These are phyloP conservation scores for Protonemura montana DNA, from an alignment of 2,888 invertebrate genomes.

Conservation along the genomic window DNA sequence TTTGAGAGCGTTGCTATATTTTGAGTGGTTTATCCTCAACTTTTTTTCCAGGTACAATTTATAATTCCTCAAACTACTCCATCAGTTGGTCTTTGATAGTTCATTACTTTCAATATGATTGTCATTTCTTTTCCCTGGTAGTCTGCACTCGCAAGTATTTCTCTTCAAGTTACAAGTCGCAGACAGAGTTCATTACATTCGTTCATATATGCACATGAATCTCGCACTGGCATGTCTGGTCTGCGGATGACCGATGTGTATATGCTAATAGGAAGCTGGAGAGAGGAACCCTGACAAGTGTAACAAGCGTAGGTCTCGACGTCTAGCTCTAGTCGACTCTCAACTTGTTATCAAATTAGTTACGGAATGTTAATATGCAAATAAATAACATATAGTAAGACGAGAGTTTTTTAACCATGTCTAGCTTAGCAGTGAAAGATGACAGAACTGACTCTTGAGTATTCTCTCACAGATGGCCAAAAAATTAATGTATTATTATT, in stretches of 20 bases:
- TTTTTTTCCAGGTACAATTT: neutral
- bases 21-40: neutral
- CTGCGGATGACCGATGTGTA: neutral
- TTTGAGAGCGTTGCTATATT: neutral
- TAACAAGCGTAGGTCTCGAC: neutral
- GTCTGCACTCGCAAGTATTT: neutral
- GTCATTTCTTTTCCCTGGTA: neutral
- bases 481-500: neutral
- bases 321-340: neutral
- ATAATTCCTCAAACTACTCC: neutral
- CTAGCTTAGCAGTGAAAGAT: neutral
- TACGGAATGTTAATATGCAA: neutral
- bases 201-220: neutral
- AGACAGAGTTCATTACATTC: neutral
- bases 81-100: neutral
- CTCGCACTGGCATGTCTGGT: neutral
- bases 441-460: neutral
- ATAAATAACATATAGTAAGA: neutral
- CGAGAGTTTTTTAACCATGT: neutral
- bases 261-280: neutral
- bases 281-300: neutral
- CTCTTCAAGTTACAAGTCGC: neutral
- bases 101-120: neutral
- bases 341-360: slow-evolving; percentile 4
- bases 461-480: neutral